Base-by-base conservation (phyloP, 37 sponge, comb jelly and placozoan species). In the Halichondria panicea region DNA sequence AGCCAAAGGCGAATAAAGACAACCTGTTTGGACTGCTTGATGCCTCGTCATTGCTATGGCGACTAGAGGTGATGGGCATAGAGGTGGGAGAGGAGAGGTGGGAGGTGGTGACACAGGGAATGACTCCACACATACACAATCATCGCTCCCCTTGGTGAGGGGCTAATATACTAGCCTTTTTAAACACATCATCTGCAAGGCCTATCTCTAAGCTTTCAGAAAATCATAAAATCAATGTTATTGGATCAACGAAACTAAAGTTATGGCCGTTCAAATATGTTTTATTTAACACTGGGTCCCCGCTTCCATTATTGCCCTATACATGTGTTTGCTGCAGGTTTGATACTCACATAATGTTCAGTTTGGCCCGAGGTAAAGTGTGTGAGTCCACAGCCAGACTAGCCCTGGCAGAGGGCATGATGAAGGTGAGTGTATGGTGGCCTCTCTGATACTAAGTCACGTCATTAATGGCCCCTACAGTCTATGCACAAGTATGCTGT, bases 1-100 rank as follows among this genome's bases (percentile, higher is more conserved):
- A 27, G 55, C 21, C 40, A 3, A 35, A 35, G 7, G 55, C 70
- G 15, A n/a, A 7, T 1, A 22, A 71, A 24, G 76, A 69, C 31
- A 74, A 81, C 46, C 33, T 43, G 0, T 62, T 63, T 35, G 71
- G 58, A 9, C 72, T 88, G 35, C 25, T 88, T 32, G 88, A 88
- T 76, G 77, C 77, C 8, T 58, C 78, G 40, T 88, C 88, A 9
- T 70, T 88, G 55, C 78, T 88, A 19, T 88, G 88, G 88, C 74
- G 88, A 81, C 67, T 88, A 15, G 48, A 82, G 18, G 68, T 88
- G 12, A 70, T 74, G 50, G 71, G 71, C 28, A 68, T 76, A 11
- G 83, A 82, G 62, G 40, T 46, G 39, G 83, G 75, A 24, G 52
- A 48, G 52, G 73, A 82, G 40, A 72, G 83, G 35, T 82, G 83